Evolutionary conservation across 1,140 invertebrate species (phyloP).

Genomic region (Orius insidiosus): DNA sequence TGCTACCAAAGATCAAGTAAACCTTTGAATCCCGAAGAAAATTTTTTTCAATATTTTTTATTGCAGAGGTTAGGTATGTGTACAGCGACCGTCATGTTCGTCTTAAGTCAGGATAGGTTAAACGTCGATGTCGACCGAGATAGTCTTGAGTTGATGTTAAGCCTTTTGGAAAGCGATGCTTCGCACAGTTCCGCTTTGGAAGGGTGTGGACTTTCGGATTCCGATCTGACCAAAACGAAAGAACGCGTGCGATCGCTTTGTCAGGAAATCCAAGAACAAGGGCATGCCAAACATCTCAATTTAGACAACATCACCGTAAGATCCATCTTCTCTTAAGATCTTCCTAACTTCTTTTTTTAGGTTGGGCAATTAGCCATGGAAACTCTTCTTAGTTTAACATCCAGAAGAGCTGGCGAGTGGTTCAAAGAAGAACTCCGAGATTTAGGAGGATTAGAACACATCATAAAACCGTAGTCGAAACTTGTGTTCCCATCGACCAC

Average conservation of each 20-base stretch:
- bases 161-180: slow-evolving; percentile 77
- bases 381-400: slow-evolving; percentile 82
- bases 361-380: slow-evolving; percentile 92
- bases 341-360: no score
- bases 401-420: slow-evolving; percentile 89
- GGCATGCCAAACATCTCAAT: slow-evolving; percentile 79
- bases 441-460: slow-evolving; percentile 84
- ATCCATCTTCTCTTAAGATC: slow-evolving; percentile 10
- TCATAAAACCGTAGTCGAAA: slow-evolving; percentile 73
- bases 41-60: slow-evolving; percentile 1
- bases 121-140: slow-evolving; percentile 94
- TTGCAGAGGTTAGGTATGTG: slow-evolving; percentile 74
- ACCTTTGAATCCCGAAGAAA: neutral
- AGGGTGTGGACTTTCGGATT: slow-evolving; percentile 48
- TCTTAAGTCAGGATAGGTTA: slow-evolving; percentile 84
- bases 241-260: slow-evolving; percentile 75
- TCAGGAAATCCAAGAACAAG: slow-evolving; percentile 81
- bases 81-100: slow-evolving; percentile 92
- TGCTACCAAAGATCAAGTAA: slow-evolving; percentile 65
- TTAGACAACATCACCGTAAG: slow-evolving; percentile 79
- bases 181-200: slow-evolving; percentile 59
- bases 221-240: slow-evolving; percentile 53
- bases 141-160: slow-evolving; percentile 86
- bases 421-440: slow-evolving; percentile 91
- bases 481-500: slow-evolving; percentile 44